These are phyloP conservation scores for Lucilia cuprina DNA, from an alignment of 1,140 invertebrate genomes.

Conservation along the genomic window DNA sequence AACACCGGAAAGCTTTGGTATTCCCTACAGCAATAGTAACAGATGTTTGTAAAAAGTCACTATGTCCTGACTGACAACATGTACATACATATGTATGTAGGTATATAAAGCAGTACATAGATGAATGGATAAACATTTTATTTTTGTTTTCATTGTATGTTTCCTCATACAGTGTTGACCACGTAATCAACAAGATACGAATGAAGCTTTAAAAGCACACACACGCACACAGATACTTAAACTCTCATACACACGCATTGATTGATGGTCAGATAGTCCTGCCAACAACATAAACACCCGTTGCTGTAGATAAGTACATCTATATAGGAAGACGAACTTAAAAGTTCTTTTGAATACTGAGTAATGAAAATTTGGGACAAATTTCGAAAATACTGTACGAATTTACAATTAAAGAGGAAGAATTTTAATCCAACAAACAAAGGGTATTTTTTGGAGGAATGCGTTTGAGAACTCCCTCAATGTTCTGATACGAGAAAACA, in stretches of 20 bases:
- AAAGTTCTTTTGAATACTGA: no score
- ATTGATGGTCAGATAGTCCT: conserved; percentile 2
- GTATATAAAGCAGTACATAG: not conserved
- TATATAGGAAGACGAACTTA: not conserved
- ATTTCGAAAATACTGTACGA: no score
- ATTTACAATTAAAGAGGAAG: no score
- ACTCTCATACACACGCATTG: not conserved
- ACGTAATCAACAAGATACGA: not conserved
- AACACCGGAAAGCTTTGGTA: conserved; percentile 14
- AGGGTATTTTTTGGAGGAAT: no score
- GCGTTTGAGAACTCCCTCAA: no score
- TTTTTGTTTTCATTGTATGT: not conserved
- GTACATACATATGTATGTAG: not conserved
- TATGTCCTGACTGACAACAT: not conserved
- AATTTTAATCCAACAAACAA: no score
- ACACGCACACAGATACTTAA: not conserved
- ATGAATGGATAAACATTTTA: no score
- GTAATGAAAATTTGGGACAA: no score
- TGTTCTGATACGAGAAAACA: no score
- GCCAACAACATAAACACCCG: not conserved
- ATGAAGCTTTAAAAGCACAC: not conserved
- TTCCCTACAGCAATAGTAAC: conserved; percentile 3
- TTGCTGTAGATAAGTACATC: not conserved
- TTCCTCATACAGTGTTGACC: not conserved
- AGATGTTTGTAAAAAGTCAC: conserved; percentile 3